Evolutionary conservation across 2,113 vertebrate species (phyloP).

Genomic region (human (Homo sapiens)): GRCh38 chr19:3318001-3318500

Average conservation of each 20-base stretch:
- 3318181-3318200: background rate
- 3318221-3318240: background rate
- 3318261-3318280: background rate
- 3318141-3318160: rapidly evolving
- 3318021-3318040: no score
- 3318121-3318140: no score
- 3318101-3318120: no score
- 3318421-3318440: background rate
- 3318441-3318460: background rate
- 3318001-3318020: no score
- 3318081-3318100: no score
- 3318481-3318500: background rate
- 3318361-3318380: rapidly evolving
- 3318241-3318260: background rate
- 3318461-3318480: no score
- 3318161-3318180: no score
- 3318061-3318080: no score
- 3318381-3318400: background rate
- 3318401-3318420: background rate
- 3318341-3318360: rapidly evolving
- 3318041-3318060: no score
- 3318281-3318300: rapidly evolving
- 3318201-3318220: background rate
- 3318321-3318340: background rate
- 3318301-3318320: background rate